Evolutionary conservation across 1,140 invertebrate species (phyloP), one percentile per base, ranked within the genome.

Genomic region (Drosophila pseudoobscura): DNA sequence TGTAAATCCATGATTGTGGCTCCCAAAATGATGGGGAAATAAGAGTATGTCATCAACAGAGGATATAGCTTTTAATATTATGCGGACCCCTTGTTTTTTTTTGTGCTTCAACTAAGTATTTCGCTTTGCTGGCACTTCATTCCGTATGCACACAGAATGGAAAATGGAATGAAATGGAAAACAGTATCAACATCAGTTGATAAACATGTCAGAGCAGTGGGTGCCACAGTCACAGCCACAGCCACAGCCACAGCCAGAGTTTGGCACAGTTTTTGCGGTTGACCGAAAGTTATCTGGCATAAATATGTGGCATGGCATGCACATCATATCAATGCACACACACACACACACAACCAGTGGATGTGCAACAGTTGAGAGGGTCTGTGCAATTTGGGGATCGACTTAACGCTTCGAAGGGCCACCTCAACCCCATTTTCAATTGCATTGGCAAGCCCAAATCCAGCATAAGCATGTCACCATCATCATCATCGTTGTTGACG

Each of bases 291-390:
- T 63, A 55, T 73, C 41, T 39, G 41, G 49, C 8, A 43, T 45
- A 43, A 73, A 73, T 69, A 49, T 69, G 44, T 52, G 44, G 56
- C 29, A 69, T 20, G 20, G 20, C 47, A 68, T 29, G 7, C 6
- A 29, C 29, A 69, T 68, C 55, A 57, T 53, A 49, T 73, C 58
- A 43, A 55, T 63, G 64, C 51, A 57, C 24, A 65, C 13, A 24
- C 22, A 24, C 24, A 2, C 15, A 15, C 17, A 24, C 24, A 24
- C 3, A 26, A 24, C 8, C 15, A 11, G 22, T 59, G 43, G 35
- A 26, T 51, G 52, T 50, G 73, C 71, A 75, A 75, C 73, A 75
- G 72, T 65, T 75, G 72, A 65, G 70, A 59, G 70, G 60, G 60
- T 35, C 66, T 69, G 35, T 39, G 45, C 66, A 70, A 70, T 70